These are phyloP conservation scores for Porites lobata DNA, from an alignment of 92 coral and sea anemone genomes.

Conservation along the genomic window DNA sequence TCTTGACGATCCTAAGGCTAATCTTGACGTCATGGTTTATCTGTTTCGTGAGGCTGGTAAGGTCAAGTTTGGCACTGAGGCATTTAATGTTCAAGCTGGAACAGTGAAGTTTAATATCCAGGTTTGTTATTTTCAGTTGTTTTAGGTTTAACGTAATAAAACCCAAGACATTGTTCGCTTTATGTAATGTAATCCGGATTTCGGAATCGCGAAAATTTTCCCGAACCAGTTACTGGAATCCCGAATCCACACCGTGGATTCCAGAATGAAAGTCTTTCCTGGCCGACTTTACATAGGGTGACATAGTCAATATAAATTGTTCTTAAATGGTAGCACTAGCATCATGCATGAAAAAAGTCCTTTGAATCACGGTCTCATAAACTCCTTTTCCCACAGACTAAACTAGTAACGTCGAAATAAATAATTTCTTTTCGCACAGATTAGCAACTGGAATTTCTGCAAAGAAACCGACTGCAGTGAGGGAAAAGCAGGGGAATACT, in stretches of 20 bases:
- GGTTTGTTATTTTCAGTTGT: slow-evolving; percentile 6
- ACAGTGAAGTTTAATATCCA: slow-evolving; percentile 41
- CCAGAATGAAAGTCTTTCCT: no score
- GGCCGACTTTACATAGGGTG: no score
- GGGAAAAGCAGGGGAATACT: slow-evolving; percentile 39
- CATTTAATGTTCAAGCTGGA: slow-evolving; percentile 31
- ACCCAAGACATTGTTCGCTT: no score
- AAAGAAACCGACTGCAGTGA: slow-evolving; percentile 43
- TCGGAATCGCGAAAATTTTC: no score
- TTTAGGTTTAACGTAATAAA: neutral
- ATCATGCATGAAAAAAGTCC: no score
- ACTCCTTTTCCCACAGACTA: neutral
- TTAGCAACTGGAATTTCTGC: slow-evolving; percentile 50
- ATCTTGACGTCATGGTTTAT: slow-evolving; percentile 31
- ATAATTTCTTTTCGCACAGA: neutral
- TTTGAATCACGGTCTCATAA: no score
- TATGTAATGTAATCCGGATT: no score
- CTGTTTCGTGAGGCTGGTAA: slow-evolving; percentile 33
- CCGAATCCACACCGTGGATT: no score
- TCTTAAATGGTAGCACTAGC: no score
- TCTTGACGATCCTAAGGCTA: slow-evolving; percentile 6
- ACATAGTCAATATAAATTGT: no score
- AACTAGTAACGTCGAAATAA: neutral
- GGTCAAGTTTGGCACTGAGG: slow-evolving; percentile 25
- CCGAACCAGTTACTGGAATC: no score